Evolutionary conservation across 2,888 invertebrate genomes (phyloP).

Genomic region (Rhingia campestris): DNA sequence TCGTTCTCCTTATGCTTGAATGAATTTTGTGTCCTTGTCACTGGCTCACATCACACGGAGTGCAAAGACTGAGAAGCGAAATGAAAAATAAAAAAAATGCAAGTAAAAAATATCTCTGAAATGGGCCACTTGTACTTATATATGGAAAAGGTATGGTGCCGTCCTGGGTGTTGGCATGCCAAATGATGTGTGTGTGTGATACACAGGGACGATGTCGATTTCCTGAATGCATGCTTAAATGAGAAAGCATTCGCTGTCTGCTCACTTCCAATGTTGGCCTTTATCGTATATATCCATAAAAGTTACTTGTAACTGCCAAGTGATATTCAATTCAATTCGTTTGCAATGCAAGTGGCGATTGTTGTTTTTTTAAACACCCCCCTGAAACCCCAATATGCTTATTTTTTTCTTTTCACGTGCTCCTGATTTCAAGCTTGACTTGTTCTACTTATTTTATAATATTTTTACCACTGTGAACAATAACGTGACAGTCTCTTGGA

Average conservation of each 20-base stretch:
- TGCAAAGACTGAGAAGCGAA: constrained; percentile 4
- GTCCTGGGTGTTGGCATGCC: not conserved
- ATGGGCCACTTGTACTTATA: constrained; percentile 56
- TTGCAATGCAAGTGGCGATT: constrained; percentile 67
- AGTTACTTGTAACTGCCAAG: constrained; percentile 68
- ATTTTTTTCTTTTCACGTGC: constrained; percentile 22
- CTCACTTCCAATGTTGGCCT: constrained; percentile 48
- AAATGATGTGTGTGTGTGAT: constrained; percentile 24
- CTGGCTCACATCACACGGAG: constrained; percentile 49
- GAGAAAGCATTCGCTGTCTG: constrained; percentile 44
- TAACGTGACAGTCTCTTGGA: too few relatives aligned
- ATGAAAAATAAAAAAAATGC: constrained; percentile 3
- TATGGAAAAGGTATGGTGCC: constrained; percentile 21
- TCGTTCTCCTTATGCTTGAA: constrained; percentile 72
- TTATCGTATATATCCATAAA: constrained; percentile 46
- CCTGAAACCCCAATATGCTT: not conserved
- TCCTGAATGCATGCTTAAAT: constrained; percentile 70
- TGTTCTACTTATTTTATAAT: not conserved
- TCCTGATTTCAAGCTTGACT: constrained; percentile 37
- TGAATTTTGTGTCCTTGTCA: constrained; percentile 71
- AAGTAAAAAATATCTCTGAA: constrained; percentile 26
- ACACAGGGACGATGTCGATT: constrained; percentile 65
- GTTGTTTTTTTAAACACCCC: constrained; percentile 33
- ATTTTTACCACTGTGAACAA: too few relatives aligned
- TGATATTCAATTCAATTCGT: constrained; percentile 67